phyloP scores from a whole-genome alignment of 92 coral and sea anemone species.

The Hydrozoanthus gracilis region DNA sequence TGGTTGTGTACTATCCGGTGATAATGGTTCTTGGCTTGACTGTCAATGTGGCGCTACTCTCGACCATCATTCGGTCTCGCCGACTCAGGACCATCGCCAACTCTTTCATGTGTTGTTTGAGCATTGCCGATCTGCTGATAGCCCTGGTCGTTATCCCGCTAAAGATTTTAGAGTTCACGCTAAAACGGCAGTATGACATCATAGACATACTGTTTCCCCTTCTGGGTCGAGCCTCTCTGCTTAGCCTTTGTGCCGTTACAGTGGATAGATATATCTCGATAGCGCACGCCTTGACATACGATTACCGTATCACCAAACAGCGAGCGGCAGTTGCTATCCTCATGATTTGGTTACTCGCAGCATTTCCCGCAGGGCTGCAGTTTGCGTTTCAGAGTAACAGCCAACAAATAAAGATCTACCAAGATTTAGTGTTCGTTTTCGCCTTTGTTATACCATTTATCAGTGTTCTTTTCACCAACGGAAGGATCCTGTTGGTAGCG shows the following conservation, averaged over 20 bases:
- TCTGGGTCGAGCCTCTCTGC: constrained; percentile 89
- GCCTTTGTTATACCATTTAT: constrained; percentile 80
- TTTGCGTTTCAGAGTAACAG: constrained; percentile 51
- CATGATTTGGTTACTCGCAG: constrained; percentile 77
- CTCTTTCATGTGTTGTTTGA: constrained; percentile 81
- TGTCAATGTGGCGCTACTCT: constrained; percentile 68
- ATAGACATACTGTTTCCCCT: constrained; percentile 78
- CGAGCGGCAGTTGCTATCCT: constrained; percentile 72
- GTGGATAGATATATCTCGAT: constrained; percentile 91
- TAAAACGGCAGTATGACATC: constrained; percentile 19
- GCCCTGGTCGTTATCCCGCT: constrained; percentile 79
- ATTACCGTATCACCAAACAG: constrained; percentile 57
- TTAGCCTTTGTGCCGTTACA: constrained; percentile 92
- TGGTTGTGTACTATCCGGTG: constrained; percentile 56
- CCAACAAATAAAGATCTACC: constrained; percentile 49
- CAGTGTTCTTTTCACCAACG: constrained; percentile 75
- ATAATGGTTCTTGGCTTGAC: constrained; percentile 64
- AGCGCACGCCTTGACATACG: constrained; percentile 77
- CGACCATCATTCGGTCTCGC: constrained; percentile 68
- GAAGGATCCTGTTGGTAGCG: constrained; percentile 78
- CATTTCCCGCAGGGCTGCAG: constrained; percentile 71
- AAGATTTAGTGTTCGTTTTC: constrained; percentile 75
- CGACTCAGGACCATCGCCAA: constrained; percentile 88
- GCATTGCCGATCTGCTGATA: constrained; percentile 86
- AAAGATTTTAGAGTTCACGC: constrained; percentile 59